These are phyloP conservation scores for Styela clava DNA, from an alignment of 23 tunicate species.

Conservation along the genomic window DNA sequence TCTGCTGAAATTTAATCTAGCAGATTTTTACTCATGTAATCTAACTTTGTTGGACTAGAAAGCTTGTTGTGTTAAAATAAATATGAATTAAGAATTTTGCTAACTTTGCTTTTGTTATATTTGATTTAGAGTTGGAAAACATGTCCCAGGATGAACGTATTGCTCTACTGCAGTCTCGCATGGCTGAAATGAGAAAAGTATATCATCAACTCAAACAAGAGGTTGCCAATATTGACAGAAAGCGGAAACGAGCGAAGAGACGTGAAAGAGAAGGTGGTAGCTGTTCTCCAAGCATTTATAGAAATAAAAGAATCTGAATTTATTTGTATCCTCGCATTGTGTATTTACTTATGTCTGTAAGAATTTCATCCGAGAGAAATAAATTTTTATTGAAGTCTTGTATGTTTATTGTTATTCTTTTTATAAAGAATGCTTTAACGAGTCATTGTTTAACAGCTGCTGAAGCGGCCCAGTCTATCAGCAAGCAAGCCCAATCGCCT, in stretches of 20 bases:
- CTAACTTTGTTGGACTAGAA: too few species aligned
- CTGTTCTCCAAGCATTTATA: background rate
- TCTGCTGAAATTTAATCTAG: too few species aligned
- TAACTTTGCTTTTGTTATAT: too few species aligned
- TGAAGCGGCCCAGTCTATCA: background rate
- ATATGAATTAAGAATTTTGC: too few species aligned
- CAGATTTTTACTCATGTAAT: too few species aligned
- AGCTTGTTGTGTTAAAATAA: too few species aligned
- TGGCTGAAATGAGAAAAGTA: constrained; percentile 66
- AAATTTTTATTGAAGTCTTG: background rate
- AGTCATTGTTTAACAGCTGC: background rate
- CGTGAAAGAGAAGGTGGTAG: constrained; percentile 72
- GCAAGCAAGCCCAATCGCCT: background rate
- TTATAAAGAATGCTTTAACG: too few species aligned
- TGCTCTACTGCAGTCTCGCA: constrained; percentile 35
- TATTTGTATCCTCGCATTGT: background rate
- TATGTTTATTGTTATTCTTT: too few species aligned
- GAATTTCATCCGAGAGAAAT: background rate
- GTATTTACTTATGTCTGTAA: background rate
- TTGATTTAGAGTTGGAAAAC: constrained; percentile 46
- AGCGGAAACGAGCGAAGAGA: constrained; percentile 77
- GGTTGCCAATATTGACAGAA: constrained; percentile 76
- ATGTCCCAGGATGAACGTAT: constrained; percentile 70
- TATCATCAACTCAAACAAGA: constrained; percentile 85
- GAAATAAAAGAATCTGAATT: background rate